A percentile compares a stretch with the other conserved stretches of the same genome.
Conservation (phyloP, 2,113 vertebrate genomes). For the Rhineura floridana region DNA sequence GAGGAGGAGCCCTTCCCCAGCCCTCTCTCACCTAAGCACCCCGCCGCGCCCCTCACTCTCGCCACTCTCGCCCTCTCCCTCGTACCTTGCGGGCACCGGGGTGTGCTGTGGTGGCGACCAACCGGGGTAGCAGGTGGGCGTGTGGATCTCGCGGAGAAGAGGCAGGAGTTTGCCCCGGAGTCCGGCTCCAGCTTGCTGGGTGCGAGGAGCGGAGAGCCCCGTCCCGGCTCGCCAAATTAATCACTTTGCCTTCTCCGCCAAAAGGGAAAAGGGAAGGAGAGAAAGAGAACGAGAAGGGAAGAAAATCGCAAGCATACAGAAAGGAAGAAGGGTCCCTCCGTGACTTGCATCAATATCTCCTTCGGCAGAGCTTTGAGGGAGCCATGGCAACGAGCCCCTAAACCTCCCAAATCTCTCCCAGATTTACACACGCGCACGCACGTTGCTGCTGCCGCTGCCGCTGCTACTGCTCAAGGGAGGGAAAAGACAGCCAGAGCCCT, state of each 20-base stretch:
- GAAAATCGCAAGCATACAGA: slow-evolving; percentile 25
- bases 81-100: slow-evolving; percentile 13
- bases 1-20: neutral
- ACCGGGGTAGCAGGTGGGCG: neutral
- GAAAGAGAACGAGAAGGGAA: neutral
- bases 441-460: neutral
- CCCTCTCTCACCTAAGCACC: neutral
- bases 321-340: slow-evolving; percentile 65
- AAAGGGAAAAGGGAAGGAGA: neutral
- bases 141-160: neutral
- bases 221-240: slow-evolving; percentile 56
- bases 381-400: slow-evolving; percentile 74
- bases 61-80: neutral
- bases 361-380: slow-evolving; percentile 62
- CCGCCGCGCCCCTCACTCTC: neutral
- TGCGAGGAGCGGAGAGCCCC: slow-evolving; percentile 16
- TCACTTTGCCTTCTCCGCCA: slow-evolving; percentile 54
- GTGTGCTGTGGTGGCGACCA: neutral
- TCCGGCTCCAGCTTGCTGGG: neutral
- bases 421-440: neutral
- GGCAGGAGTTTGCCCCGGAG: neutral
- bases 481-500: neutral
- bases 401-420: slow-evolving; percentile 24
- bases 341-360: slow-evolving; percentile 75
- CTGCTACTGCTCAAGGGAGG: neutral